Percentiles rank a stretch among this genome's conserved stretches.
Conservation (phyloP, 1,140 invertebrate genomes). For the Agrypnia vestita region DNA sequence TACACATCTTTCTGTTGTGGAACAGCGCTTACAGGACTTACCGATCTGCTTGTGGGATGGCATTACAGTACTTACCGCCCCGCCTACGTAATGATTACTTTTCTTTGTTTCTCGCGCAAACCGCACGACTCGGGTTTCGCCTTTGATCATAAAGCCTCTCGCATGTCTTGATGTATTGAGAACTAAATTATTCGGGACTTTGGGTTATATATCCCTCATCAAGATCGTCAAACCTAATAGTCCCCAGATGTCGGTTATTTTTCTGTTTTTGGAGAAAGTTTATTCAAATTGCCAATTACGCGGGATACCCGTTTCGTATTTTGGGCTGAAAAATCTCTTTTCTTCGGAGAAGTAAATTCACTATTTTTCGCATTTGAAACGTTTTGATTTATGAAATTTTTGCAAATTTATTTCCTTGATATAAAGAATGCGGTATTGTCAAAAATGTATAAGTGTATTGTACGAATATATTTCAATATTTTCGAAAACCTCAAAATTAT, state of each 20-base stretch:
- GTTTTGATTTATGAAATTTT: too few relatives aligned
- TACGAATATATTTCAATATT: too few relatives aligned
- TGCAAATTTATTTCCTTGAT: too few relatives aligned
- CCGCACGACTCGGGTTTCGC: conserved; percentile 11
- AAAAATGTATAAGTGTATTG: too few relatives aligned
- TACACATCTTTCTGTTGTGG: too few relatives aligned
- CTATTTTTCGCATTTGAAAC: too few relatives aligned
- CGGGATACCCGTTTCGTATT: not conserved
- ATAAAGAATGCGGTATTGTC: too few relatives aligned
- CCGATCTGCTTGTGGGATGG: not conserved
- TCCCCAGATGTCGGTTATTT: not conserved
- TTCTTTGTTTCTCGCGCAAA: conserved; percentile 10
- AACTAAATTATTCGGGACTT: conserved; percentile 33
- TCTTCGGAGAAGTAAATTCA: too few relatives aligned
- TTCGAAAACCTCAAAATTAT: too few relatives aligned
- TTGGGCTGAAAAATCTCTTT: too few relatives aligned
- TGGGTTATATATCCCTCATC: conserved; percentile 16
- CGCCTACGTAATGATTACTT: conserved; percentile 12
- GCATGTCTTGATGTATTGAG: conserved; percentile 31
- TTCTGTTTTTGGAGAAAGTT: not conserved
- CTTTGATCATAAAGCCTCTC: conserved; percentile 29
- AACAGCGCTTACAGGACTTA: not conserved
- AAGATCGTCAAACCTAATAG: conserved; percentile 22
- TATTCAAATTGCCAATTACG: not conserved
- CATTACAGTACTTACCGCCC: not conserved